These are phyloP conservation scores for Chaetodon trifasciatus DNA, from an alignment of 2,797 vertebrate genomes.

Conservation along the genomic window DNA sequence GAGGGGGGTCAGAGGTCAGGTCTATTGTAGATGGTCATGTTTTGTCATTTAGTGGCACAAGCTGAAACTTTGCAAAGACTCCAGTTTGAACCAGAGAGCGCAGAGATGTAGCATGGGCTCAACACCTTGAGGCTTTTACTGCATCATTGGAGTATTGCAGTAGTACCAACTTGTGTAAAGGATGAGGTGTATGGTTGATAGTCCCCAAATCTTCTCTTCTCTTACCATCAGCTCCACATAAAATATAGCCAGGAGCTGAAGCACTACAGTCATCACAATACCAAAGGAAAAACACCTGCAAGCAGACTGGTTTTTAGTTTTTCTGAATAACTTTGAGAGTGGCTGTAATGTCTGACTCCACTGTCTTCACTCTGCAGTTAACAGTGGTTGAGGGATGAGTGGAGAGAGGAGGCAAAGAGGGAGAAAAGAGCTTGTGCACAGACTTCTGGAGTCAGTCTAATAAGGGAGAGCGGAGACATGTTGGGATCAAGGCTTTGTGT, in stretches of 20 bases:
- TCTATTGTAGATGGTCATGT: slow-evolving; percentile 42
- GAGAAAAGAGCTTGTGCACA: slow-evolving; percentile 80
- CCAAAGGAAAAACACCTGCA: slow-evolving; percentile 41
- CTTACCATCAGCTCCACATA: slow-evolving; percentile 32
- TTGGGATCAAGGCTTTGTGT: slow-evolving; percentile 63
- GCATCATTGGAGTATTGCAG: slow-evolving; percentile 30
- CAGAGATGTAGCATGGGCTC: slow-evolving; percentile 8
- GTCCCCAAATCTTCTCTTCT: slow-evolving; percentile 40
- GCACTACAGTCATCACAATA: slow-evolving; percentile 35
- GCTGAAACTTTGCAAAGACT: slow-evolving; percentile 58
- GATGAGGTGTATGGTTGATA: slow-evolving; percentile 46
- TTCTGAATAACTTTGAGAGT: slow-evolving; percentile 27
- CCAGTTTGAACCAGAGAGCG: slow-evolving; percentile 32
- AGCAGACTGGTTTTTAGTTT: slow-evolving; percentile 5
- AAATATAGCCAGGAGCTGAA: slow-evolving; percentile 40
- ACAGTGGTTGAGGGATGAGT: slow-evolving; percentile 70
- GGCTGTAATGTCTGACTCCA: slow-evolving; percentile 59
- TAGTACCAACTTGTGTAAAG: slow-evolving; percentile 43
- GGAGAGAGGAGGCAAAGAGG: slow-evolving; percentile 53
- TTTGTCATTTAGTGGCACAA: slow-evolving; percentile 51
- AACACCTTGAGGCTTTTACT: slow-evolving; percentile 16
- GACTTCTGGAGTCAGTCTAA: slow-evolving; percentile 69
- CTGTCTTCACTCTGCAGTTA: slow-evolving; percentile 57
- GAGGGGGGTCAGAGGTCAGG: slow-evolving; percentile 60
- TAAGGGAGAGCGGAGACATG: slow-evolving; percentile 45